phyloP scores from a whole-genome alignment of 2,113 vertebrate genomes.

The Hyperopisus bebe region DNA sequence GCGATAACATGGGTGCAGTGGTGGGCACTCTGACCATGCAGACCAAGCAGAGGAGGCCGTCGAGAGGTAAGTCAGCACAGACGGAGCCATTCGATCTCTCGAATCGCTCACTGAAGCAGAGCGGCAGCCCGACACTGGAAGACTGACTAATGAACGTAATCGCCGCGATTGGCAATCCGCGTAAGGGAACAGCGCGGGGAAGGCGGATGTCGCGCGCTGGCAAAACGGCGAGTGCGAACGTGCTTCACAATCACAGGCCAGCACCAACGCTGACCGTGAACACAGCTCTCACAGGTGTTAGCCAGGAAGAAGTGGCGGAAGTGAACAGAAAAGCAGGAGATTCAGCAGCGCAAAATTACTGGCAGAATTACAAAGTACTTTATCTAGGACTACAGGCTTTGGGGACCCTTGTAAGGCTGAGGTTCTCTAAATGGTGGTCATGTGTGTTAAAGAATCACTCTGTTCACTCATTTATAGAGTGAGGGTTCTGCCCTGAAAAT shows the following conservation, averaged over 20 bases:
- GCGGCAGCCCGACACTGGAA: neutral
- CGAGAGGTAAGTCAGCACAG: slow-evolving; percentile 77
- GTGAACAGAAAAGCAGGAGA: neutral
- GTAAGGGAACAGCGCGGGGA: neutral
- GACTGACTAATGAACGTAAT: neutral
- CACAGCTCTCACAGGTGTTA: slow-evolving; percentile 11
- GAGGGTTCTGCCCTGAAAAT: neutral
- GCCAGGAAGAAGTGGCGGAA: neutral
- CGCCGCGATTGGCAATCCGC: neutral
- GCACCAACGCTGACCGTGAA: neutral
- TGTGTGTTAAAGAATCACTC: neutral
- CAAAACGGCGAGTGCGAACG: neutral
- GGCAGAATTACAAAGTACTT: neutral
- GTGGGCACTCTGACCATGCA: slow-evolving; percentile 96
- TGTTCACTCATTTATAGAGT: neutral
- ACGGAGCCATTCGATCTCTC: neutral
- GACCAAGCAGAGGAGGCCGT: slow-evolving; percentile 90
- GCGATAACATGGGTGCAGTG: slow-evolving; percentile 87
- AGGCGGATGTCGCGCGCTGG: neutral
- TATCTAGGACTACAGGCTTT: neutral
- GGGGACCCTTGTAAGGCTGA: neutral
- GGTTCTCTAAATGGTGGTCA: neutral
- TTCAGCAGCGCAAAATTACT: neutral
- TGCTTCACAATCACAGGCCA: neutral
- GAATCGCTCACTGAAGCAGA: neutral